Base-by-base conservation (phyloP, 2,113 vertebrate genomes). In the Oreotrochilus melanogaster region DNA sequence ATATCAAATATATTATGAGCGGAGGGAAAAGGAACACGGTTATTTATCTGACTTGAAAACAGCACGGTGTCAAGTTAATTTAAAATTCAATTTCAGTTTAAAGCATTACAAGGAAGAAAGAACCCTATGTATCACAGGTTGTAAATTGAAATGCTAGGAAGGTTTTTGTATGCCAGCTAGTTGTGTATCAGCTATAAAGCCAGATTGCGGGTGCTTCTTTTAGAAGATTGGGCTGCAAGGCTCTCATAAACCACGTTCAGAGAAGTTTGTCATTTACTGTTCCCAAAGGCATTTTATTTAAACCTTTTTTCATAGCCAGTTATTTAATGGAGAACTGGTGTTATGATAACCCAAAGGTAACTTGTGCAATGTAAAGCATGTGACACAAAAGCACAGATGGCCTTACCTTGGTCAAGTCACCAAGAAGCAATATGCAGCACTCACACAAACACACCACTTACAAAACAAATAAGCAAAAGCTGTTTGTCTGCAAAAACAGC, bases 21-120 rank as follows among this genome's bases (percentile, higher is more conserved):
- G 4, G 61, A 82, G 15, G 56, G 42, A 81, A 91, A 93, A 92
- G 54, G 45, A 92, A 89, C 24, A 64, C 2, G 7, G 51, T 88
- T 93, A 93, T 92, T 95, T 94, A 94, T 95, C 88, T 84, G 82
- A 90, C 88, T 94, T 88, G 82, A 93, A 96, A 96, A 96, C 42
- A 96, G 78, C 88, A 86, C n/a, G 91, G 74, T 89, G 83, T 93
- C 94, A 94, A 91, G 65, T 92, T 93, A 94, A 96, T 96, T 96
- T 95, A 97, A 97, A 97, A 96, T 96, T 95, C 94, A 80, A 96
- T 95, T 96, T 93, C 76, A 83, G 86, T 89, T 93, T 96, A 96
- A 93, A 97, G 88, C 79, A 80, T 83, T 90, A 80, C 67, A 78
- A 90, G 62, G 70, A 82, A 94, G 72, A 93, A 93, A 95, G 88